Base-by-base conservation (phyloP, 2,797 vertebrate species). In the Oreortyx pictus region DNA sequence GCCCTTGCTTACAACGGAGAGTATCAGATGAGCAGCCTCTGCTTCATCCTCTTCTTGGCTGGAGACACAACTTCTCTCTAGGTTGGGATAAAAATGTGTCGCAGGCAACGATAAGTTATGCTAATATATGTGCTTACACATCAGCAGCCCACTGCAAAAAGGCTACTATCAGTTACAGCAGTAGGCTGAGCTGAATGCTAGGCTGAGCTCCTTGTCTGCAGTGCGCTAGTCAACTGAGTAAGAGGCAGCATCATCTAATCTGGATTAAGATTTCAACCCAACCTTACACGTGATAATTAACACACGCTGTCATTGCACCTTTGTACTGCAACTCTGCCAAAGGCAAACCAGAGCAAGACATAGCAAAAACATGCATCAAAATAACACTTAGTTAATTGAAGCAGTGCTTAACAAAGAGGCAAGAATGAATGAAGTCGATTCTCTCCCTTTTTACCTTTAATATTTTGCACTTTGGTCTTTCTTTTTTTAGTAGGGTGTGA, bases 21-120 rank as follows among this genome's bases (percentile, higher is more conserved):
- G 18, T 24, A 86, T 23, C 67, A 83, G 49, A 50, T 70, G 50
- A 93, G 61, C 52, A 77, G 64, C 19, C 22, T 37, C 65, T 47
- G 19, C 24, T 47, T 39, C 37, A 47, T 85, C 50, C 47, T 73
- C 29, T 54, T 47, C 66, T 67, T 44, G 47, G 39, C 64, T 56
- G 43, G 20, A 62, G 39, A 43, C 27, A 74, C 68, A 56, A 49
- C 6, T 13, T 7, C 27, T 19, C 25, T 61, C 78, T 27, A 39
- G 57, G 39, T 17, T 4, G 31, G 14, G 31, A 24, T 39, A 64
- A 64, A 80, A 90, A 27, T 0, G 2, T 3, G 7, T 19, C 66
- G 67, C 5, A 62, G 11, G 67, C 24, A 14, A 57, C 31, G 4
- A 11, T 41, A 5, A 15, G 0, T 0, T 13, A 15, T 19, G 37